phyloP scores from a whole-genome alignment of 2,888 invertebrate species.

The Lampropteryx suffumata region DNA sequence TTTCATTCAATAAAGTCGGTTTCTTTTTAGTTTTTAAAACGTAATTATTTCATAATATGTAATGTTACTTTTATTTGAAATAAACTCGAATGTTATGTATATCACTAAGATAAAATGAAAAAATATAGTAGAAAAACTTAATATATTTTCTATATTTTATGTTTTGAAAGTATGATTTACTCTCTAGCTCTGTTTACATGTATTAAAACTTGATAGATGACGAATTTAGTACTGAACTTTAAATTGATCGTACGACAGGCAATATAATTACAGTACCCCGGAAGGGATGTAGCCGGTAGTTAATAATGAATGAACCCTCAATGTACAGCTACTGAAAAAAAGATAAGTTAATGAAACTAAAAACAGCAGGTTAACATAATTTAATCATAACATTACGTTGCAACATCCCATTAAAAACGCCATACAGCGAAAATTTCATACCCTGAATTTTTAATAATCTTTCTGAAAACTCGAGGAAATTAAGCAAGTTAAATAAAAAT shows the following conservation, averaged over 20 bases:
- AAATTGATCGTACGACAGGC: background rate
- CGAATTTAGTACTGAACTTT: no score
- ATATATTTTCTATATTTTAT: no score
- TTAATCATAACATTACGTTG: slow-evolving; percentile 21
- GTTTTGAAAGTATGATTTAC: no score
- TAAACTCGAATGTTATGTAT: no score
- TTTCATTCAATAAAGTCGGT: no score
- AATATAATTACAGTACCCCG: background rate
- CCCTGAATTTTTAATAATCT: slow-evolving; percentile 25
- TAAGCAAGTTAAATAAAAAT: slow-evolving; percentile 34
- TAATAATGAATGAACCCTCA: slow-evolving; percentile 16
- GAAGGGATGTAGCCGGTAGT: slow-evolving; percentile 1
- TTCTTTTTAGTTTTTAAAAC: no score
- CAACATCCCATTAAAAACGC: slow-evolving; percentile 9
- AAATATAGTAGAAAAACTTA: no score
- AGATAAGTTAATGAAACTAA: slow-evolving; percentile 6
- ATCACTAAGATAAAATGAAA: no score
- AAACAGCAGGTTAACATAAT: slow-evolving; percentile 14
- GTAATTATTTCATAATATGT: no score
- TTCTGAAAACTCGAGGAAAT: slow-evolving; percentile 16
- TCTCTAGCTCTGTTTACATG: no score
- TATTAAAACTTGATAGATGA: no score
- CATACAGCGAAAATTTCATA: slow-evolving; percentile 17
- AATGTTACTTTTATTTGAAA: no score
- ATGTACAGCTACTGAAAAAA: background rate